Percentiles rank a stretch among this genome's conserved stretches.
phyloP scores from a whole-genome alignment of 2,797 vertebrate species.

The Betta splendens region DNA sequence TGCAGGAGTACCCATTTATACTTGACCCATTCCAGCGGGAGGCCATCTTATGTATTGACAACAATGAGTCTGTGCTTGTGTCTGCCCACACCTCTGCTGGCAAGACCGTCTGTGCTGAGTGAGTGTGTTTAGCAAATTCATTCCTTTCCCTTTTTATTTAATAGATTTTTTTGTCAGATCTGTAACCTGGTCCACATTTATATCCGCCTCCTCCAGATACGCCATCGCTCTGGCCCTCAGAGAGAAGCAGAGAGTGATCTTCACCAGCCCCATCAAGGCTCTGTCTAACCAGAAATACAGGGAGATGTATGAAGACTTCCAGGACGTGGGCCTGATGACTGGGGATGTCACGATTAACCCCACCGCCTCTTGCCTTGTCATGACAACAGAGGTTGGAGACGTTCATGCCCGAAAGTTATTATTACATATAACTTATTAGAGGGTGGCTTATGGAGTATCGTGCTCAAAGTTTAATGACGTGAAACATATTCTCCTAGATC shows the following conservation, averaged over 20 bases:
- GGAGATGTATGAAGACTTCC: slow-evolving; percentile 99
- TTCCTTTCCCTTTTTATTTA: neutral
- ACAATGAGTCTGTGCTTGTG: slow-evolving; percentile 97
- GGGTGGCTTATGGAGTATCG: neutral
- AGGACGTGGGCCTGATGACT: slow-evolving; percentile 98
- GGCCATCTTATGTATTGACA: slow-evolving; percentile 95
- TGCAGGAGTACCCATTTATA: slow-evolving; percentile 96
- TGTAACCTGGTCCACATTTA: neutral
- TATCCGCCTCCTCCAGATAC: slow-evolving; percentile 80
- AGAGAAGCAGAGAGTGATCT: slow-evolving; percentile 97
- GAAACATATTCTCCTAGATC: slow-evolving; percentile 83
- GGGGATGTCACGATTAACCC: slow-evolving; percentile 99
- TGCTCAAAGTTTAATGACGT: neutral
- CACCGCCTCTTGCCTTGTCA: slow-evolving; percentile 96
- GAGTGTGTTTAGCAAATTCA: slow-evolving; percentile 70
- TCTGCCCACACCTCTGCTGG: slow-evolving; percentile 98
- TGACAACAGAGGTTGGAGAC: slow-evolving; percentile 93
- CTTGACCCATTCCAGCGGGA: slow-evolving; percentile 98
- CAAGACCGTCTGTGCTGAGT: slow-evolving; percentile 99
- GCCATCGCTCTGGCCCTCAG: slow-evolving; percentile 94
- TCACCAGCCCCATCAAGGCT: slow-evolving; percentile 99
- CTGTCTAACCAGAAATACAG: slow-evolving; percentile 98
- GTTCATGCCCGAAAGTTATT: neutral
- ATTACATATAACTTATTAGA: neutral
- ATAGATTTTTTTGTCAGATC: neutral